Percentiles rank a stretch among this genome's conserved stretches.
Conservation (phyloP, 2,888 invertebrate species). For the Drymonia ruficornis region DNA sequence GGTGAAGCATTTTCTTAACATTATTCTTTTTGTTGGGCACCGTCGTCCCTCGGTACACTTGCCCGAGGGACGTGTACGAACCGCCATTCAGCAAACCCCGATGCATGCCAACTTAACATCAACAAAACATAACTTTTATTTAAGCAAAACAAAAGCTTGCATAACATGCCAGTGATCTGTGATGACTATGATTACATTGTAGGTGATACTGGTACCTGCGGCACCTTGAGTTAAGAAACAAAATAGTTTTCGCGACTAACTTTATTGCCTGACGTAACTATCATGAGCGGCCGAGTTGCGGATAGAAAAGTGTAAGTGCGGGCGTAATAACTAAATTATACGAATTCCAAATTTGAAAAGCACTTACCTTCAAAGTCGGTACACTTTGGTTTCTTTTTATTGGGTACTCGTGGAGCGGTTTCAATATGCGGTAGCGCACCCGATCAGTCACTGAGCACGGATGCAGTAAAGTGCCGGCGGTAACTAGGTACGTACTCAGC, state of each 20-base stretch:
- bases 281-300: constrained; percentile 40
- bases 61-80: constrained; percentile 86
- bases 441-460: constrained; percentile 26
- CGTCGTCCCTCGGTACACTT: constrained; percentile 87
- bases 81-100: constrained; percentile 84
- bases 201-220: constrained; percentile 9
- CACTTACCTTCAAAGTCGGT: constrained; percentile 30
- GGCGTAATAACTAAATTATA: constrained; percentile 11
- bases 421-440: constrained; percentile 19
- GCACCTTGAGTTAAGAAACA: constrained; percentile 26
- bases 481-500: constrained; percentile 28
- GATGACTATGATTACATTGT: constrained; percentile 2
- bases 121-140: constrained; percentile 52
- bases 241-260: constrained; percentile 36
- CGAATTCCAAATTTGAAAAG: background rate
- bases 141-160: constrained; percentile 36
- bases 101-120: constrained; percentile 84
- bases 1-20: constrained; percentile 86
- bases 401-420: constrained; percentile 13
- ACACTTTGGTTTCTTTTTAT: constrained; percentile 12
- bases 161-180: constrained; percentile 16
- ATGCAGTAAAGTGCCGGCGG: constrained; percentile 36
- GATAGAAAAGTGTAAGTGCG: constrained; percentile 13
- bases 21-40: constrained; percentile 79
- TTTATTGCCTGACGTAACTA: constrained; percentile 38